Conservation (phyloP, 1,140 invertebrate species). For the Chymomyza costata region DNA sequence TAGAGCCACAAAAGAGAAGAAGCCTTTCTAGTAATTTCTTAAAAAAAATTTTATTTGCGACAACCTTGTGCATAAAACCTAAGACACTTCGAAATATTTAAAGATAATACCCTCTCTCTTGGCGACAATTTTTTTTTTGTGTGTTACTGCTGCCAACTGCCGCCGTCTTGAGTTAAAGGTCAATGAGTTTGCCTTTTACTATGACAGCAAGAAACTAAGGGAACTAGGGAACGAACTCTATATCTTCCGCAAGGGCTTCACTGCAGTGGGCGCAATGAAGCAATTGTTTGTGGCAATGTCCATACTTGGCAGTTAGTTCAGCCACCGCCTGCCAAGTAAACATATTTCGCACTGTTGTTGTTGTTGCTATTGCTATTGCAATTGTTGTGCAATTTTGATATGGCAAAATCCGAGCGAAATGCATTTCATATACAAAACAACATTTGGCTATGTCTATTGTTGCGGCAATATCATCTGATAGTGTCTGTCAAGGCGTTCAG, state of each 20-base stretch:
- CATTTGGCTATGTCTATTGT: constrained; percentile 30
- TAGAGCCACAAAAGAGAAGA: too few relatives aligned
- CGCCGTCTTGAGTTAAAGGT: constrained; percentile 60
- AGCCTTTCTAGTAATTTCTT: too few relatives aligned
- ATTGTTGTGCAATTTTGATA: constrained; percentile 23
- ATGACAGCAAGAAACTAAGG: too few relatives aligned
- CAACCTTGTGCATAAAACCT: too few relatives aligned
- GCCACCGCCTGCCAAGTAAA: too few relatives aligned
- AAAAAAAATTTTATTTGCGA: too few relatives aligned
- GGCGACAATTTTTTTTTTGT: constrained; percentile 55
- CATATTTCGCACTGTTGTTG: constrained; percentile 3
- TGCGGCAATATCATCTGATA: constrained; percentile 30
- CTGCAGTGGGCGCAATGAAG: constrained; percentile 64
- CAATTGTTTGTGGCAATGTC: constrained; percentile 34
- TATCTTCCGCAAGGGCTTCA: too few relatives aligned
- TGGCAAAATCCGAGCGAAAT: constrained; percentile 14
- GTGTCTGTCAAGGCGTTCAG: constrained; percentile 18
- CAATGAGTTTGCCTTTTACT: constrained; percentile 61
- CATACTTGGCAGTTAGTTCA: neutral
- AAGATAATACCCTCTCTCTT: too few relatives aligned
- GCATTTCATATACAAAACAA: constrained; percentile 19
- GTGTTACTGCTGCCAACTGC: neutral
- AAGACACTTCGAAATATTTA: too few relatives aligned
- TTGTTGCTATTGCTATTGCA: neutral
- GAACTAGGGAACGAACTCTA: too few relatives aligned